phyloP scores from a whole-genome alignment of 2,797 vertebrate genomes.

The Petrocephalus schoutedeni region DNA sequence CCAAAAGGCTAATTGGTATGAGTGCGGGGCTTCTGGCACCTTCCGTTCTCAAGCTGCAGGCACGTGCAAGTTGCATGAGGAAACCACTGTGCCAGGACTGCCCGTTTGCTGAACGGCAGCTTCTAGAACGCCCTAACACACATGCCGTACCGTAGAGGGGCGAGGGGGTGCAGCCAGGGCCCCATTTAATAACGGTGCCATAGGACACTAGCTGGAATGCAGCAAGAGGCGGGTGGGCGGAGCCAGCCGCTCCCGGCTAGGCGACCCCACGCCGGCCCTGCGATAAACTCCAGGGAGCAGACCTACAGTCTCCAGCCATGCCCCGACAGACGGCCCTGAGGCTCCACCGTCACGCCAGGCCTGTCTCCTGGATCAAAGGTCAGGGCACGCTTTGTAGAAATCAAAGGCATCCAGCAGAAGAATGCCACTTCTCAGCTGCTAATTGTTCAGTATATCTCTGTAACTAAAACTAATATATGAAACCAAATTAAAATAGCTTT shows the following conservation, averaged over 20 bases:
- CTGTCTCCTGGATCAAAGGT: not conserved
- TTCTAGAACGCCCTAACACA: not conserved
- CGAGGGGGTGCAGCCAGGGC: not conserved
- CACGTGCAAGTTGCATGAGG: not conserved
- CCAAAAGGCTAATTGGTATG: not conserved
- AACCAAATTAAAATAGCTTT: not conserved
- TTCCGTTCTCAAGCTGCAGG: not conserved
- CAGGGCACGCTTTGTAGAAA: not conserved
- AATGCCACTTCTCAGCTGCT: not conserved
- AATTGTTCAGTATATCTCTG: not conserved
- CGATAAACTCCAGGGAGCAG: conserved; percentile 4
- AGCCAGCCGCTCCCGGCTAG: not conserved
- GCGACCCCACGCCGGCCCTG: not conserved
- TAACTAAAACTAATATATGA: not conserved
- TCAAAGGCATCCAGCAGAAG: not conserved
- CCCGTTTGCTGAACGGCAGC: not conserved
- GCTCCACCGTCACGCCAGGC: not conserved
- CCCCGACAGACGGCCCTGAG: not conserved
- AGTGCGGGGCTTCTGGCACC: not conserved
- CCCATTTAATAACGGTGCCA: not conserved
- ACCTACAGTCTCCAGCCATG: conserved; percentile 1
- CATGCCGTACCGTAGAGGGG: not conserved
- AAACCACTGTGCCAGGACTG: not conserved
- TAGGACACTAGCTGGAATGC: conserved; percentile 5
- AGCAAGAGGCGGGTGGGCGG: not conserved